Conservation (phyloP, 2,888 invertebrate species). For the Achlya flavicornis region DNA sequence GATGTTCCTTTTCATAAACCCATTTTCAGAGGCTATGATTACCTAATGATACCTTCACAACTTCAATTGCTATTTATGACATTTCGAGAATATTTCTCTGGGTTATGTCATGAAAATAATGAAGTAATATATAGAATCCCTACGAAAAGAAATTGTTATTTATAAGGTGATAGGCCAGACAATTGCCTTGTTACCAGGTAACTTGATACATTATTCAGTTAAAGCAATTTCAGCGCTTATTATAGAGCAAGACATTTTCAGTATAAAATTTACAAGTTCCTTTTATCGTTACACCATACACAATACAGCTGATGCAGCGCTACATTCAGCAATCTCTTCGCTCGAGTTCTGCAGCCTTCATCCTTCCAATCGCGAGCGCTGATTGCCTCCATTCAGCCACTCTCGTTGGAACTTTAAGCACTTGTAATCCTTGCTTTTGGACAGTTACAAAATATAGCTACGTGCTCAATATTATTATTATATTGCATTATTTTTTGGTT, state of each 20-base stretch:
- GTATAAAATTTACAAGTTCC: constrained; percentile 7
- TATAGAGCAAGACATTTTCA: neutral
- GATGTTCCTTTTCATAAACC: too few relatives aligned
- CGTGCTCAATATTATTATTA: constrained; percentile 9
- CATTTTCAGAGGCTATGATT: too few relatives aligned
- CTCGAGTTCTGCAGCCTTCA: constrained; percentile 22
- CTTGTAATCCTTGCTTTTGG: constrained; percentile 36
- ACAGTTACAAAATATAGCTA: constrained; percentile 20
- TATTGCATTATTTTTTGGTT: neutral
- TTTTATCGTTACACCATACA: neutral
- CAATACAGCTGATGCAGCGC: constrained; percentile 10
- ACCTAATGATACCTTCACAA: too few relatives aligned
- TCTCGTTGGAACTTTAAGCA: constrained; percentile 37
- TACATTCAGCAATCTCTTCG: constrained; percentile 16
- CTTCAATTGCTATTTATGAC: too few relatives aligned
- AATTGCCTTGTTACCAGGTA: neutral
- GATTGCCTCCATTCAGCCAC: constrained; percentile 59
- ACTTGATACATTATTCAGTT: neutral
- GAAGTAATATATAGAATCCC: too few relatives aligned
- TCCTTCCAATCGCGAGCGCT: constrained; percentile 41
- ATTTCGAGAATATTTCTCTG: too few relatives aligned
- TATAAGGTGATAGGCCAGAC: neutral
- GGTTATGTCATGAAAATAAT: too few relatives aligned
- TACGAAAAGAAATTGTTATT: neutral
- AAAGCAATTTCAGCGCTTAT: neutral